Percentiles rank a stretch among this genome's conserved stretches.
These are phyloP conservation scores for Lepetodrilus schrolli DNA, from an alignment of 2,888 invertebrate genomes.

Conservation along the genomic window DNA sequence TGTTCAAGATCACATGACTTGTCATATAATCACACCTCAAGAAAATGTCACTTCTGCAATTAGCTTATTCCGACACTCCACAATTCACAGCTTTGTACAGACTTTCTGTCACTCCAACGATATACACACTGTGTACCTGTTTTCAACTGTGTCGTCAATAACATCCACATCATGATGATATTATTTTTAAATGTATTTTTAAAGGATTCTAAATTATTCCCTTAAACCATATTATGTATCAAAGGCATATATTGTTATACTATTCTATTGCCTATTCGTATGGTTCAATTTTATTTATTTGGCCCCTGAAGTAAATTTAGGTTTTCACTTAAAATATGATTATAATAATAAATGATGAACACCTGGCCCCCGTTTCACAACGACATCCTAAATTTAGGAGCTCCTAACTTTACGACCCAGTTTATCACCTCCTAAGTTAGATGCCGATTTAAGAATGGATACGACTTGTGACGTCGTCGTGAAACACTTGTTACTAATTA, in stretches of 20 bases:
- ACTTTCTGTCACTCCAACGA: neutral
- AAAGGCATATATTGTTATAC: neutral
- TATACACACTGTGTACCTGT: neutral
- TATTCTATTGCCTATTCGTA: neutral
- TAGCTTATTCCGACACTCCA: neutral
- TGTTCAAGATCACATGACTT: neutral
- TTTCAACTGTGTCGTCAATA: neutral
- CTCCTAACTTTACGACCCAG: too few species aligned
- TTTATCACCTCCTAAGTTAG: too few species aligned
- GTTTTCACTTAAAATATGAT: neutral
- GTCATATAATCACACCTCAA: neutral
- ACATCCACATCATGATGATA: neutral
- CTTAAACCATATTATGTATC: neutral
- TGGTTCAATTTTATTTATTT: neutral
- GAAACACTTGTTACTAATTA: too few species aligned
- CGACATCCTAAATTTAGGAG: too few species aligned
- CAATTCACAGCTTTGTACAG: neutral
- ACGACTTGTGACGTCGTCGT: too few species aligned
- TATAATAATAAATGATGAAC: too few species aligned
- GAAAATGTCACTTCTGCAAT: neutral
- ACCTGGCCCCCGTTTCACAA: too few species aligned
- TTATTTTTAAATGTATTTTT: neutral
- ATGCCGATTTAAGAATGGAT: too few species aligned
- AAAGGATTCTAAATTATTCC: neutral
- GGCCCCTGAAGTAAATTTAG: neutral